Evolutionary conservation across 1,140 invertebrate genomes (phyloP).

Genomic region (Habropoda laboriosa): DNA sequence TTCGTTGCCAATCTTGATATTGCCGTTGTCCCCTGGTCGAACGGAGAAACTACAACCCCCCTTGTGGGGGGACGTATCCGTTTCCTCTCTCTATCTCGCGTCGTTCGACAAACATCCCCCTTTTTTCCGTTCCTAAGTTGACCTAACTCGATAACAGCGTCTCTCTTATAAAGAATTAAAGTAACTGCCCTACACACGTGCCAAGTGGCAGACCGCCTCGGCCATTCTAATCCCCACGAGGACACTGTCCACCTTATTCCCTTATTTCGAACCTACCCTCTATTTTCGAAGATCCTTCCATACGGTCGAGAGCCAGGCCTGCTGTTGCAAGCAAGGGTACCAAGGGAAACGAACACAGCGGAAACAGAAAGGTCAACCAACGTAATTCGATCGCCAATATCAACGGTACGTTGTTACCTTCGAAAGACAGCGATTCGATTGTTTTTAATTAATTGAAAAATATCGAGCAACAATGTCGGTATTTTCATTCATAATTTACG

Average conservation of each 20-base stretch:
- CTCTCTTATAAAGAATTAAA: constrained; percentile 69
- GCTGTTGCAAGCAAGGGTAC: neutral
- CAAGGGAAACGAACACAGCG: neutral
- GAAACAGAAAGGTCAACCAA: constrained; percentile 38
- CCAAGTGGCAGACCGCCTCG: constrained; percentile 46
- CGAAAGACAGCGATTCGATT: constrained; percentile 45
- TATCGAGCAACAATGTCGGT: too few species aligned
- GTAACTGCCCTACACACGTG: constrained; percentile 56
- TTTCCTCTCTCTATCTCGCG: constrained; percentile 23
- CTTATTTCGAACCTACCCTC: neutral
- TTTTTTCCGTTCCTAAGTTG: neutral
- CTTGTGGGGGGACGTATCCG: constrained; percentile 19
- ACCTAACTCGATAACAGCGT: constrained; percentile 63
- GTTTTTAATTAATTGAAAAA: neutral
- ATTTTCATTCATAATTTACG: too few species aligned
- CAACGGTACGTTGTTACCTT: constrained; percentile 38
- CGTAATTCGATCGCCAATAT: constrained; percentile 46
- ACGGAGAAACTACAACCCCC: neutral
- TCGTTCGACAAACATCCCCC: neutral
- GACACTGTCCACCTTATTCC: constrained; percentile 38
- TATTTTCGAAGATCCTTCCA: constrained; percentile 36
- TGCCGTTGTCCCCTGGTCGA: neutral
- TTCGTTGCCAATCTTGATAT: constrained; percentile 29
- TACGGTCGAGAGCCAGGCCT: neutral
- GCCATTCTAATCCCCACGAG: constrained; percentile 37